A percentile compares a stretch with the other conserved stretches of the same genome.
Evolutionary conservation across 2,113 vertebrate genomes (phyloP).

Genomic region (Todiramphus chloris): DNA sequence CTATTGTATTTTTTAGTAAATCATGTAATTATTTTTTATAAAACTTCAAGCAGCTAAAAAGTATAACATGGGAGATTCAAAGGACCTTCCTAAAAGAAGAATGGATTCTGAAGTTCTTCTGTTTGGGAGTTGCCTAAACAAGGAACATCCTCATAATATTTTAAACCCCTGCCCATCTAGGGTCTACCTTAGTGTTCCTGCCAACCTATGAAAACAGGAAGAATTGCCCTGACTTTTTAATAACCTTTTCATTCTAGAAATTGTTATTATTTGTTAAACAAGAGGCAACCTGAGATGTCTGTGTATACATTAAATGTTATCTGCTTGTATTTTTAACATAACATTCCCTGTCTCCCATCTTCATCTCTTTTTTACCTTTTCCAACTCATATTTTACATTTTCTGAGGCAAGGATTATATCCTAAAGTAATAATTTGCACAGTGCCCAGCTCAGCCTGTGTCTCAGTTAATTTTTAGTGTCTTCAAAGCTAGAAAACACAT

Average conservation of each 20-base stretch:
- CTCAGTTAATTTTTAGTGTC: not conserved
- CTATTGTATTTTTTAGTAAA: not conserved
- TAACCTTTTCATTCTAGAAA: not conserved
- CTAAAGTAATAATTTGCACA: not conserved
- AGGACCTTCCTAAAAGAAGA: not conserved
- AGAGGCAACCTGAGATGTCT: not conserved
- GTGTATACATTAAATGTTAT: not conserved
- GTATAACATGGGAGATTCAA: not conserved
- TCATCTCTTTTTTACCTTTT: not conserved
- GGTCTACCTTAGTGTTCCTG: not conserved
- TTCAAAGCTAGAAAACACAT: not conserved
- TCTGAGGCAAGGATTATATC: not conserved
- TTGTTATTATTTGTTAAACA: not conserved
- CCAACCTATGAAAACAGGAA: not conserved
- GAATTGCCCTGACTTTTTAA: not conserved
- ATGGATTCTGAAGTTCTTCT: not conserved
- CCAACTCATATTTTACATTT: not conserved
- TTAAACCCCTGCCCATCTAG: not conserved
- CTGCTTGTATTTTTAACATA: not conserved
- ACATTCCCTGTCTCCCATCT: not conserved
- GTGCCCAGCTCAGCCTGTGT: not conserved
- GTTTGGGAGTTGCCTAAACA: not conserved
- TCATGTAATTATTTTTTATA: not conserved
- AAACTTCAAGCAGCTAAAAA: not conserved
- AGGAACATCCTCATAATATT: not conserved